These are phyloP conservation scores for Megaceryle maxima DNA, from an alignment of 2,113 vertebrate species.

Conservation along the genomic window DNA sequence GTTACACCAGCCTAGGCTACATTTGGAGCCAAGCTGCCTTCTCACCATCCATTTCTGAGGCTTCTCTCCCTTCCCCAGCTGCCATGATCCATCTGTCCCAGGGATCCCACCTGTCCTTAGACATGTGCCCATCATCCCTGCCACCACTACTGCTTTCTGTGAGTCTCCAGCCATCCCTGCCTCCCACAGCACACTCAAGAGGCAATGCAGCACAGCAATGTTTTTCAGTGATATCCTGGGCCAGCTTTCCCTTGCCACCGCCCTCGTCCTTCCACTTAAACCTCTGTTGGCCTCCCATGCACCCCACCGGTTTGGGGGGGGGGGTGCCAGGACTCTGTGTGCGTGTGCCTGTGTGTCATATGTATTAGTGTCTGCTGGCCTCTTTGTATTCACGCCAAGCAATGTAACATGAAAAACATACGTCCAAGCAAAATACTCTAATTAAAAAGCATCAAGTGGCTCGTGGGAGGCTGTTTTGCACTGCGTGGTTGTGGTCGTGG, in stretches of 20 bases:
- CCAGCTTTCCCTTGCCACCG: neutral
- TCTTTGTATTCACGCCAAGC: conserved; percentile 10
- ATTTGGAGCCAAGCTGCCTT: neutral
- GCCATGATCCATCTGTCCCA: neutral
- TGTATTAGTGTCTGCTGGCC: conserved; percentile 14
- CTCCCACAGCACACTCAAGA: neutral
- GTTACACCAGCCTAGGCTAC: neutral
- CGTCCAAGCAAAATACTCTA: neutral
- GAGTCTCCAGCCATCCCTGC: neutral
- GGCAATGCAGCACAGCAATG: neutral
- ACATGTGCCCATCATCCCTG: neutral
- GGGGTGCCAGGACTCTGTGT: neutral
- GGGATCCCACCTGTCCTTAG: neutral
- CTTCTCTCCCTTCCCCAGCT: neutral
- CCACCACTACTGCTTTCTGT: neutral
- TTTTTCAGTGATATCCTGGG: neutral
- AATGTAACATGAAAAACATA: neutral
- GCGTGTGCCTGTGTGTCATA: conserved; percentile 4
- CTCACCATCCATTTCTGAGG: neutral
- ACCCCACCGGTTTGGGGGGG: neutral
- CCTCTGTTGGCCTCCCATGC: neutral
- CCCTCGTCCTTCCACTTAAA: neutral
- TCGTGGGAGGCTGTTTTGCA: neutral
- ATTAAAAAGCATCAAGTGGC: conserved; percentile 48
- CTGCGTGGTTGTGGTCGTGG: neutral